Conservation (phyloP, 1,140 invertebrate species). For the Zophobas morio region DNA sequence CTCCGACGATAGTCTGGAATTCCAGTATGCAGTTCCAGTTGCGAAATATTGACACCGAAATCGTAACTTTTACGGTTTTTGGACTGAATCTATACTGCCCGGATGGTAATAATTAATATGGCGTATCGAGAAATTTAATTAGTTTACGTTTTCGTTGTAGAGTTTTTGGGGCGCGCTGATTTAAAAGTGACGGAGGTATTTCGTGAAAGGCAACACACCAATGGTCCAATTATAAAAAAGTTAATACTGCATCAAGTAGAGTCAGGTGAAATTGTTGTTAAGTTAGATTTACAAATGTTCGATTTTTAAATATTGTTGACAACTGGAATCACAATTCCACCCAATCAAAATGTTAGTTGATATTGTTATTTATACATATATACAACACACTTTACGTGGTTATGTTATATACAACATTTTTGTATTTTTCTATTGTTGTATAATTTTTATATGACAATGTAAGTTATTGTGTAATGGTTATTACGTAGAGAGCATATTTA, state of each 20-base stretch:
- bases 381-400: slow-evolving; percentile 18
- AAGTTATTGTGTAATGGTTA: slow-evolving; percentile 20
- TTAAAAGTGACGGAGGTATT: slow-evolving; percentile 79
- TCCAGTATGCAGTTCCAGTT: slow-evolving; percentile 88
- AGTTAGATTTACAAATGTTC: slow-evolving; percentile 83
- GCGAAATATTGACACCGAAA: slow-evolving; percentile 81
- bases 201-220: slow-evolving; percentile 73
- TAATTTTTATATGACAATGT: slow-evolving; percentile 26
- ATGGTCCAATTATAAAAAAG: slow-evolving; percentile 79
- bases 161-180: slow-evolving; percentile 85
- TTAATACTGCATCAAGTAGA: slow-evolving; percentile 82
- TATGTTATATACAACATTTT: slow-evolving; percentile 23
- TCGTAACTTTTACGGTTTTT: slow-evolving; percentile 84
- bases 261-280: slow-evolving; percentile 80
- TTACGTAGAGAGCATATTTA: slow-evolving; percentile 2
- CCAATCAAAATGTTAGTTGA: slow-evolving; percentile 38
- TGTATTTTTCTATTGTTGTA: slow-evolving; percentile 42
- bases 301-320: slow-evolving; percentile 61
- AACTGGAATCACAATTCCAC: slow-evolving; percentile 23
- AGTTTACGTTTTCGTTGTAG: slow-evolving; percentile 68
- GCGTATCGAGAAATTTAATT: not conserved
- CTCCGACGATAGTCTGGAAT: slow-evolving; percentile 79
- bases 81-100: slow-evolving; percentile 85
- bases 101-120: slow-evolving; percentile 74
- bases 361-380: slow-evolving; percentile 40